Evolutionary conservation across 2,113 vertebrate species (phyloP), one percentile per base, ranked within the genome.

Genomic region (Ranitomeya imitator): DNA sequence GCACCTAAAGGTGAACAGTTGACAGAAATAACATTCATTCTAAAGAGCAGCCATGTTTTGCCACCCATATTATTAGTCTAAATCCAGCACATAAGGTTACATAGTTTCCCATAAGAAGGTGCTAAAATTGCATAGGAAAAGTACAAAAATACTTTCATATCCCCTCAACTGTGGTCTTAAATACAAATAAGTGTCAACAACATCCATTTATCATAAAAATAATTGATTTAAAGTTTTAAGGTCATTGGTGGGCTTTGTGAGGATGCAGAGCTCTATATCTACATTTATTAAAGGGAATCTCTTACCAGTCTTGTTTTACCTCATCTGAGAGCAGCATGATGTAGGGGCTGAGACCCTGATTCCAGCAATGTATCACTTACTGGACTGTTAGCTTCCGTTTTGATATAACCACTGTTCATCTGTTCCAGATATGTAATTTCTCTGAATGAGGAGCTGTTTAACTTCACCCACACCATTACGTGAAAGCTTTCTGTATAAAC

Each of bases 81-180:
- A 74, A 73, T 37, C 63, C 63, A 73, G 23, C 9, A 14, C 69
- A 73, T 16, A 16, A 73, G 69, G 63, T 45, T 74, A 37, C 71
- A 74, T 12, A 51, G 15, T 4, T 6, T 31, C 26, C 26, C 6
- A 23, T 31, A 71, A 71, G 23, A 15, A 45, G 14, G 71, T 37
- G 71, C 26, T 74, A 51, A 16, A 51, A 45, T 45, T 74, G 71
- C 71, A 74, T 74, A 74, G 71, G 71, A 74, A 15, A 74, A 74
- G 7, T 74, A 45, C 7, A 74, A 74, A 74, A 74, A 74, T 74
- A 19, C 26, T 71, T 45, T 74, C 37, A 74, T 74, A 45, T 71
- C 69, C 69, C 23, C 69, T 19, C 26, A 37, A 19, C n/a, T 74
- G 15, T 74, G 31, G 31, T 74, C 31, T 6, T 45, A 74, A 74